phyloP scores from a whole-genome alignment of 2,113 vertebrate genomes.

The Alouatta palliata region DNA sequence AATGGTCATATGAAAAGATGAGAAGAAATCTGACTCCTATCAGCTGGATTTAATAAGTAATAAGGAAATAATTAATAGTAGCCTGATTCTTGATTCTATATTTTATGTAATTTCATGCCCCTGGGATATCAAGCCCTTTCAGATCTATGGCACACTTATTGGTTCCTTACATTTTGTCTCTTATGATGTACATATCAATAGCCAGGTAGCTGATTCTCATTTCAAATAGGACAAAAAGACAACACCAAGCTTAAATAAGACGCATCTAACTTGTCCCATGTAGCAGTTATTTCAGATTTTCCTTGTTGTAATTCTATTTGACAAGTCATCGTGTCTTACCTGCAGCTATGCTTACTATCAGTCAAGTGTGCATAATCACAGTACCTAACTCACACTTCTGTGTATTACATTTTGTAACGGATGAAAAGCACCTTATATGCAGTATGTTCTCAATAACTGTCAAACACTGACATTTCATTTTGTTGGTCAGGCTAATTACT shows the following conservation, averaged over 20 bases:
- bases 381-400: not conserved
- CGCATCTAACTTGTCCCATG: not conserved
- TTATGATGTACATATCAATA: not conserved
- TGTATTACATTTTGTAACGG: not conserved
- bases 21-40: not conserved
- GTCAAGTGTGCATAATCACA: not conserved
- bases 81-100: not conserved
- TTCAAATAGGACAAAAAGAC: not conserved
- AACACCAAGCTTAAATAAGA: not conserved
- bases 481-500: not conserved
- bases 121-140: not conserved
- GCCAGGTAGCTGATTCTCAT: not conserved
- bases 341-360: not conserved
- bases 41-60: conserved; percentile 31
- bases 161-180: not conserved
- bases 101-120: not conserved
- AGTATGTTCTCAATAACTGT: not conserved
- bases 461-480: not conserved
- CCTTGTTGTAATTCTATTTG: not conserved
- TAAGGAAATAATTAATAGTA: conserved; percentile 41
- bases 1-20: not conserved
- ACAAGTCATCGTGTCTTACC: not conserved
- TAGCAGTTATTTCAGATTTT: not conserved
- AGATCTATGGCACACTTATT: not conserved
- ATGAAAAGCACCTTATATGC: not conserved